A percentile compares a stretch with the other conserved stretches of the same genome.
Evolutionary conservation across 2,113 vertebrate genomes (phyloP).

Genomic region (Pan paniscus): DNA sequence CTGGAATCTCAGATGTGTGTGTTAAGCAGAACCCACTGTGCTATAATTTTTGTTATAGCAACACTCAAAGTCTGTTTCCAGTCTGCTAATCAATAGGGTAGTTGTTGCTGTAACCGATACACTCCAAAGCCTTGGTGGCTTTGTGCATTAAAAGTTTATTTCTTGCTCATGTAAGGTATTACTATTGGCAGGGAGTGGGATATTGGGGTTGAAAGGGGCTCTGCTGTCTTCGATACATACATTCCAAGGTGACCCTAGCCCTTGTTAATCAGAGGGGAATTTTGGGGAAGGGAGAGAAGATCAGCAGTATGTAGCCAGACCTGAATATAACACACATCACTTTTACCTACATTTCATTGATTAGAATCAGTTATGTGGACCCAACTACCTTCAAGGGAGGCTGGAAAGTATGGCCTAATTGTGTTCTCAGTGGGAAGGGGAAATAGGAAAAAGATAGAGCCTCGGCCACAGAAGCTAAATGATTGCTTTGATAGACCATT

Average conservation of each 20-base stretch:
- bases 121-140: not conserved
- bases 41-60: not conserved
- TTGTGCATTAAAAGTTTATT: not conserved
- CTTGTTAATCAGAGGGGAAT: not conserved
- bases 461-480: not conserved
- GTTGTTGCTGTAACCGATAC: not conserved
- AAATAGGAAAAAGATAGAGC: not conserved
- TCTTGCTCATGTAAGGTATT: not conserved
- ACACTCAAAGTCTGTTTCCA: not conserved
- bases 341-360: not conserved
- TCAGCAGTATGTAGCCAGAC: not conserved
- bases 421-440: not conserved
- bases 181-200: not conserved
- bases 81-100: not conserved
- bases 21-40: not conserved
- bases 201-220: not conserved
- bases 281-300: not conserved
- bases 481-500: not conserved
- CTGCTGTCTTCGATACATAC: rapidly evolving
- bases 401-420: not conserved
- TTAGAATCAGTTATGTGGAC: not conserved
- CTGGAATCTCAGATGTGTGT: not conserved
- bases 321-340: not conserved
- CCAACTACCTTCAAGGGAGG: not conserved
- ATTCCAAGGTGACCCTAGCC: not conserved